Conservation (phyloP, 2,888 invertebrate species). For the Belgica antarctica region DNA sequence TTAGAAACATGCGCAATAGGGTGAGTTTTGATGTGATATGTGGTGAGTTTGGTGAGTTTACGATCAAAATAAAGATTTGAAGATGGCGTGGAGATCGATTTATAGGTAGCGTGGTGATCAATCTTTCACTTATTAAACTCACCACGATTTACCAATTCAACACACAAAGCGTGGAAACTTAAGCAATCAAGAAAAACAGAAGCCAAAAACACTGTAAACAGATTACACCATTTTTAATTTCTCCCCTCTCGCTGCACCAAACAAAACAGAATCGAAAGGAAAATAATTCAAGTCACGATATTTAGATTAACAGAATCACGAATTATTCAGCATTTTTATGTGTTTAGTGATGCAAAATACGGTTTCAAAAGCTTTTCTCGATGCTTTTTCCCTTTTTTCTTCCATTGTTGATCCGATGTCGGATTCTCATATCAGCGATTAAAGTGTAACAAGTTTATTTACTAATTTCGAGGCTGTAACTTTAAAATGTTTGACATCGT, state of each 20-base stretch:
- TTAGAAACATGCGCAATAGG: slow-evolving; percentile 20
- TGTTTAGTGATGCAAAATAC: slow-evolving; percentile 29
- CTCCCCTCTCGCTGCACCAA: not conserved
- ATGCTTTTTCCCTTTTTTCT: not conserved
- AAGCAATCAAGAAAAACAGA: too few species aligned
- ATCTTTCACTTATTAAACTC: too few species aligned
- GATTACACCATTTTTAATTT: not conserved
- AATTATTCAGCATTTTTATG: slow-evolving; percentile 19
- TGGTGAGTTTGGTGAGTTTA: too few species aligned
- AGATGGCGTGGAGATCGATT: too few species aligned
- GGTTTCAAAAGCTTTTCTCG: not conserved
- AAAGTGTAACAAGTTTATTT: slow-evolving; percentile 36
- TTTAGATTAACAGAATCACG: slow-evolving; percentile 42
- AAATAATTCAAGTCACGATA: slow-evolving; percentile 39
- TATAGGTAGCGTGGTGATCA: too few species aligned
- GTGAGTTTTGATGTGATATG: too few species aligned
- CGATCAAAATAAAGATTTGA: too few species aligned
- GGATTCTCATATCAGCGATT: slow-evolving; percentile 29
- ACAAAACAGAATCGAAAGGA: not conserved
- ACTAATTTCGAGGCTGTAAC: slow-evolving; percentile 25
- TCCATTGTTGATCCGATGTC: not conserved
- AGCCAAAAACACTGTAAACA: too few species aligned
- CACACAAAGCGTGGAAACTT: too few species aligned
- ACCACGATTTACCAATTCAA: too few species aligned
- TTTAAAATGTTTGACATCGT: slow-evolving; percentile 38